A percentile compares a stretch with the other conserved stretches of the same genome.
Evolutionary conservation across 2,888 invertebrate genomes (phyloP).

Genomic region (Limnephilus lunatus): DNA sequence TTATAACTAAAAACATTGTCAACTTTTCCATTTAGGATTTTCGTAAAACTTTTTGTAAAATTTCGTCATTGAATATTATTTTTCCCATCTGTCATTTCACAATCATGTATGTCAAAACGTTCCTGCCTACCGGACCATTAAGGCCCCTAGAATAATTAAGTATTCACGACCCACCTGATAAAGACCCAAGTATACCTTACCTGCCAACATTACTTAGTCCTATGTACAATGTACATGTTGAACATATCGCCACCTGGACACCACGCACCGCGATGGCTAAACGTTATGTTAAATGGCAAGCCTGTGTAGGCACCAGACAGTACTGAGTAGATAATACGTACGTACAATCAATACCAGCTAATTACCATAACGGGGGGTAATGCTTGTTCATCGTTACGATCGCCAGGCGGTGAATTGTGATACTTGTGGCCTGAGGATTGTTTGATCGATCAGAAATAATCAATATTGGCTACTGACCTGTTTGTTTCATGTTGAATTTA

Average conservation of each 20-base stretch:
- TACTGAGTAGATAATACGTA: not conserved
- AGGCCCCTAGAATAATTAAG: not conserved
- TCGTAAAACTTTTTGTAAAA: no score
- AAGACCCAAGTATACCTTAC: not conserved
- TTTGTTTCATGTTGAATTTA: not conserved
- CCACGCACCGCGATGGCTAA: conserved; percentile 1
- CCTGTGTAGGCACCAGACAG: not conserved
- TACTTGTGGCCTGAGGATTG: not conserved
- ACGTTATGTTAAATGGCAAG: conserved; percentile 1
- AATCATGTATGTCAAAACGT: not conserved
- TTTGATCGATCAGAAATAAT: not conserved
- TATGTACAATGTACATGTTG: not conserved
- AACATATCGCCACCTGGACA: conserved; percentile 36
- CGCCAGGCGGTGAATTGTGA: not conserved
- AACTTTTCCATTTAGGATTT: no score
- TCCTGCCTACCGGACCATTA: not conserved
- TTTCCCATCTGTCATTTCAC: not conserved
- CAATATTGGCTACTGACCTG: not conserved
- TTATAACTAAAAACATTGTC: no score
- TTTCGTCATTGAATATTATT: not conserved
- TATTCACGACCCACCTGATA: conserved; percentile 1
- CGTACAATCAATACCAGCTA: not conserved
- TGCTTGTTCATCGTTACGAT: not conserved
- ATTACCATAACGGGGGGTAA: not conserved
- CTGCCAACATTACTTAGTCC: not conserved